Conservation (phyloP, 2,113 vertebrate genomes). For the Gobius niger region DNA sequence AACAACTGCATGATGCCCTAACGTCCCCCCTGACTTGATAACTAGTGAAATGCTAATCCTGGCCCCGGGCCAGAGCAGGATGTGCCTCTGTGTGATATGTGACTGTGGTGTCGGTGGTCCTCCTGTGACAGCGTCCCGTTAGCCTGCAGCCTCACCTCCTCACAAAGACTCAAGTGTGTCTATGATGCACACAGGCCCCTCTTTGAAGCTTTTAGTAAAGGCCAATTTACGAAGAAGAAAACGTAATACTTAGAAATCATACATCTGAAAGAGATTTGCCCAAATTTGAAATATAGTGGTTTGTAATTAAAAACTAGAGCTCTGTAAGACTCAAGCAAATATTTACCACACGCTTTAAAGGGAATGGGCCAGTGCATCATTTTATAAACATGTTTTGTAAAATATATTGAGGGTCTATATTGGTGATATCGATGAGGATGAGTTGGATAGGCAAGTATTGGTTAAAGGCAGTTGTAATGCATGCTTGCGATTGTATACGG, state of each 20-base stretch:
- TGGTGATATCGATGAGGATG: no score
- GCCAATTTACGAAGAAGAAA: conserved; percentile 10
- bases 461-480: no score
- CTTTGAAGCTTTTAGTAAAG: neutral
- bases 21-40: conserved; percentile 24
- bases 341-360: neutral
- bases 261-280: neutral
- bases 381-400: no score
- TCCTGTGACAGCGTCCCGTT: conserved; percentile 22
- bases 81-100: conserved; percentile 4
- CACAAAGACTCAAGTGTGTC: conserved; percentile 22
- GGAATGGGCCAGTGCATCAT: no score
- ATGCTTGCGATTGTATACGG: no score
- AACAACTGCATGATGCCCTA: neutral
- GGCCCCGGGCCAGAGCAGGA: conserved; percentile 27
- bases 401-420: no score
- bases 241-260: conserved; percentile 7
- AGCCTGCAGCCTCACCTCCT: conserved; percentile 25
- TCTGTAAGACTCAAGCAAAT: neutral
- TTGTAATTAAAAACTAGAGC: no score
- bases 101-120: conserved; percentile 13
- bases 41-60: conserved; percentile 28
- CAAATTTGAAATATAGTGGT: no score
- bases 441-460: no score
- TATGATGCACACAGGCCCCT: neutral